Base-by-base conservation (phyloP, 2,797 vertebrate species). In the Rhyacichthys aspro region DNA sequence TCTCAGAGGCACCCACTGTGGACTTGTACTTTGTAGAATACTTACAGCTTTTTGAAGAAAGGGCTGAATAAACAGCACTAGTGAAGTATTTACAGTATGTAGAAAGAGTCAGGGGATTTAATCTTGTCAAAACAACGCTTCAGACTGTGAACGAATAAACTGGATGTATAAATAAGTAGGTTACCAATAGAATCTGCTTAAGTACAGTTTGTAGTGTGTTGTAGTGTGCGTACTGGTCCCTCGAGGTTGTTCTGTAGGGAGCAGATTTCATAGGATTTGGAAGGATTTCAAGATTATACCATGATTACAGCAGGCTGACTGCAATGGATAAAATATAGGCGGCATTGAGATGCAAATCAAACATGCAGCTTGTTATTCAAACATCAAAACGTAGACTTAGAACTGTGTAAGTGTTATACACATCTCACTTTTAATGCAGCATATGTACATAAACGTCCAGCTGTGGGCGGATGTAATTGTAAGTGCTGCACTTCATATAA, bases 211-310 rank as follows among this genome's bases (percentile, higher is more conserved):
- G 34, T 18, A 16, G 19, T 15, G 19, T 18, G 54, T 55, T 19
- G 33, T 18, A 15, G 9, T 43, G 44, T 48, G 28, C 49, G 34
- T 46, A 47, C 44, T 37, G 33, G 7, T 45, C 67, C 48, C 49
- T 74, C 0, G 3, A 72, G 45, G 63, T 58, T 56, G n/a, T 10
- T 56, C 34, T 23, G 37, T 11, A 14, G 32, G 64, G 46, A 69
- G 17, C 59, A 78, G 81, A 90, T 91, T 85, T 88, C 70, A 52
- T 86, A 63, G 82, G 87, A 90, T 91, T 89, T 88, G 72, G 76
- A 85, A 69, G 85, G 83, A 89, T 92, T 91, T 88, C 77, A 89
- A 88, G 89, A 90, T 90, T 88, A 89, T 76, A 78, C 44, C 58
- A 63, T 82, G 81, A 89, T 88, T 85, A 87, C 78, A 82, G 55